Base-by-base conservation (phyloP, 2,888 invertebrate species). In the Lacanobia wlatinum region DNA sequence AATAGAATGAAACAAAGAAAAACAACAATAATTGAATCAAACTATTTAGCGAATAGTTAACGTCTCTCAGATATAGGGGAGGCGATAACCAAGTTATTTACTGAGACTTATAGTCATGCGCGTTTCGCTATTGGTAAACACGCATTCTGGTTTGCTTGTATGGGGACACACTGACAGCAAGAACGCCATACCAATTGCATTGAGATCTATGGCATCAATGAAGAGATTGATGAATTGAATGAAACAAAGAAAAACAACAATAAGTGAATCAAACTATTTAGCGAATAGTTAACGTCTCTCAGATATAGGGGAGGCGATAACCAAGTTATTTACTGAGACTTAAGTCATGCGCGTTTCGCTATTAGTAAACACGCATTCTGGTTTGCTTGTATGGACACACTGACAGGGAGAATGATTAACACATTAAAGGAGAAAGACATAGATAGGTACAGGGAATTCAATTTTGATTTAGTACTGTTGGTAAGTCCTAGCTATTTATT, bases 31-130 rank as follows among this genome's bases (percentile, higher is more conserved):
- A 28, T 1, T 28, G 28, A 28, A 28, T 28, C 28, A 28, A 28
- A 28, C 3, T 28, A 28, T 28, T 28, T 28, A 28, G 3, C 73
- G 21, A 71, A 80, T 68, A 68, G 64, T 80, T 84, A 79, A 78
- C 40, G 73, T 85, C 56, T 60, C 46, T 50, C n/a, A 68, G 75
- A 81, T 73, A 73, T 68, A 48, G 53, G 23, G 28, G 56, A 71
- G 76, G 76, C 76, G 65, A 83, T 84, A 84, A 84, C 65, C 55
- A 63, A 38, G 73, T 84, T 81, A 83, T 87, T 87, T 87, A 87
- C 70, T 73, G 80, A 73, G 76, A 70, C 67, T 70, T 55, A 73
- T n/a, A 80, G 58, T 68, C 70, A 71, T 76, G 67, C 72, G 59
- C 64, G 52, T 68, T 80, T n/a, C n/a, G 80, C 46, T 73, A 52